These are phyloP conservation scores for Panagrolaimus sp. DNA, from an alignment of 1,140 invertebrate species.

Conservation along the genomic window DNA sequence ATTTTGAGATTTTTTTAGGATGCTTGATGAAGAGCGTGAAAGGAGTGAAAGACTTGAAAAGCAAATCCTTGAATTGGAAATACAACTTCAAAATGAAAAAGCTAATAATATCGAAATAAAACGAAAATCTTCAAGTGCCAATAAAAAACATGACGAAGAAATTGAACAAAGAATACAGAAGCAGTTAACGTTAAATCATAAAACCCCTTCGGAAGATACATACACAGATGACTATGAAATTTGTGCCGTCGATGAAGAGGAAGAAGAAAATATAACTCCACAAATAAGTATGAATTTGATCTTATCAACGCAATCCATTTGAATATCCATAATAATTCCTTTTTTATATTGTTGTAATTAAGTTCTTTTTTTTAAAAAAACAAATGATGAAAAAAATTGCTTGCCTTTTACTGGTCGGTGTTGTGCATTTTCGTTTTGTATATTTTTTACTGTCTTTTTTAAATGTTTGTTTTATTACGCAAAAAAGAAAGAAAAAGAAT, in stretches of 20 bases:
- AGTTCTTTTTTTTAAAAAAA: too few relatives aligned
- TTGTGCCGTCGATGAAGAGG: constrained; percentile 6
- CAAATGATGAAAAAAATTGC: too few relatives aligned
- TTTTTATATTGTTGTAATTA: too few relatives aligned
- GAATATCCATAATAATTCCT: background rate
- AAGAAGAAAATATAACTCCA: background rate
- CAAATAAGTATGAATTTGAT: constrained; percentile 16
- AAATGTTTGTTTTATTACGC: too few relatives aligned
- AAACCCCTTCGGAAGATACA: background rate
- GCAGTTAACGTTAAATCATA: background rate
- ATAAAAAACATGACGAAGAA: background rate
- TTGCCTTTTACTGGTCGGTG: too few relatives aligned
- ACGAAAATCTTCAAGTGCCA: background rate
- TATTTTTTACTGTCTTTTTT: too few relatives aligned
- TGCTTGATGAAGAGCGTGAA: constrained; percentile 24
- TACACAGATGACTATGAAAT: constrained; percentile 17
- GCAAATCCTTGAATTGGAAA: constrained; percentile 12
- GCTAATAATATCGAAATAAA: background rate
- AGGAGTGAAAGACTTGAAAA: constrained; percentile 19
- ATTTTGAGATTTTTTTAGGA: background rate
- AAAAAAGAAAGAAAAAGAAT: too few relatives aligned
- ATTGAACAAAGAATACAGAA: constrained; percentile 3
- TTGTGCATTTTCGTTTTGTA: too few relatives aligned
- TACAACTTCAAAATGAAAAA: background rate
- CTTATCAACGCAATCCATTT: constrained; percentile 23